Evolutionary conservation across 2,888 invertebrate species (phyloP).

Genomic region (Leptopterna dolabrata): DNA sequence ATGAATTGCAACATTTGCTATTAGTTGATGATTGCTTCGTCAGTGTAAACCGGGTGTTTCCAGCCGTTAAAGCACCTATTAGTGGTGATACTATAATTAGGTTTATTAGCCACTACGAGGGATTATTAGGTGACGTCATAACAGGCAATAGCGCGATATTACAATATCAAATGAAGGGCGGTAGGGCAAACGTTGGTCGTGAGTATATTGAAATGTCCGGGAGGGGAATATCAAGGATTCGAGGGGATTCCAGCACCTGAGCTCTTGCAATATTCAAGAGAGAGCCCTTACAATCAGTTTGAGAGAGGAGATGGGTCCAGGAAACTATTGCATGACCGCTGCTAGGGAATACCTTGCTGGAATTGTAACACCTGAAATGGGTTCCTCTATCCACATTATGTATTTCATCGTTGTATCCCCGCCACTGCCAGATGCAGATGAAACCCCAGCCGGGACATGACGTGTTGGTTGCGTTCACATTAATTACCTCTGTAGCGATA

Average conservation of each 20-base stretch:
- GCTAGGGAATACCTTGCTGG: background rate
- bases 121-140: constrained; percentile 5
- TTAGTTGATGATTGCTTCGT: too few species aligned
- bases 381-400: background rate
- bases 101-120: background rate
- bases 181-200: background rate
- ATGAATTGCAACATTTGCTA: too few species aligned
- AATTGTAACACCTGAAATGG: background rate
- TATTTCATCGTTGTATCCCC: background rate
- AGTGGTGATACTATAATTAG: background rate
- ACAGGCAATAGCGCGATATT: constrained; percentile 27
- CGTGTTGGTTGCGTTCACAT: constrained; percentile 8
- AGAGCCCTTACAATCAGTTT: background rate
- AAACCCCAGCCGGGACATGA: background rate
- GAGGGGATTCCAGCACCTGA: background rate
- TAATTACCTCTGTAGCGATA: background rate
- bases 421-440: constrained; percentile 13
- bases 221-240: background rate
- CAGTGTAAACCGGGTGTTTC: too few species aligned
- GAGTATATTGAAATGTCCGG: constrained; percentile 34
- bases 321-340: background rate
- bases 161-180: constrained; percentile 41
- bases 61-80: background rate
- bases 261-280: constrained; percentile 43
- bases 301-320: background rate